Percentiles rank a stretch among this genome's conserved stretches.
These are phyloP conservation scores for Steatornis caripensis DNA, from an alignment of 2,113 vertebrate species.

Conservation along the genomic window DNA sequence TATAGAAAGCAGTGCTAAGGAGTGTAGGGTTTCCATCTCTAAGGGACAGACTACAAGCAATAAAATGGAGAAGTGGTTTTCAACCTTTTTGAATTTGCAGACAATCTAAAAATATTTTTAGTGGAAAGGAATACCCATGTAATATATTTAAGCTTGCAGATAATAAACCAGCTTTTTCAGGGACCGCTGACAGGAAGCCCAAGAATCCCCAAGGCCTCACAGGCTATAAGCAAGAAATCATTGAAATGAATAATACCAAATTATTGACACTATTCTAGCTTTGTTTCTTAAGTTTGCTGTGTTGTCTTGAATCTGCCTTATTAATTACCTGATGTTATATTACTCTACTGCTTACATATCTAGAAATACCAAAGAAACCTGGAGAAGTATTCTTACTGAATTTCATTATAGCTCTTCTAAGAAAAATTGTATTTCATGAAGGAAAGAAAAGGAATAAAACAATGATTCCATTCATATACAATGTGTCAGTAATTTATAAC, in stretches of 20 bases:
- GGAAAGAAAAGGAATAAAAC: slow-evolving; percentile 9
- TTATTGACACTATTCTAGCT: neutral
- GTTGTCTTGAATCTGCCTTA: neutral
- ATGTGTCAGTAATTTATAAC: slow-evolving; percentile 64
- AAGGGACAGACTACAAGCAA: neutral
- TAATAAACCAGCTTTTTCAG: neutral
- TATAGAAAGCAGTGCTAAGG: neutral
- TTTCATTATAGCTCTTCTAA: neutral
- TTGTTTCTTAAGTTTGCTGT: neutral
- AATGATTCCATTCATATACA: slow-evolving; percentile 54
- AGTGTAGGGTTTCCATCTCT: neutral
- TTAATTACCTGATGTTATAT: neutral
- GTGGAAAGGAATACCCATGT: neutral
- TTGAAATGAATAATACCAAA: neutral
- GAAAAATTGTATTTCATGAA: neutral
- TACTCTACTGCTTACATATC: neutral
- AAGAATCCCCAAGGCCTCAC: neutral
- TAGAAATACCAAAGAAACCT: neutral
- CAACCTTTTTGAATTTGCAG: neutral
- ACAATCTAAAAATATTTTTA: neutral
- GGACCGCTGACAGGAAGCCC: neutral
- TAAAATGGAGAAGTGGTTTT: neutral
- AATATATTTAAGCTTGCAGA: neutral
- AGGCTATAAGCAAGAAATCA: neutral
- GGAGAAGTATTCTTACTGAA: neutral